These are phyloP conservation scores for Halichoeres trimaculatus DNA, from an alignment of 2,113 vertebrate species.

Conservation along the genomic window DNA sequence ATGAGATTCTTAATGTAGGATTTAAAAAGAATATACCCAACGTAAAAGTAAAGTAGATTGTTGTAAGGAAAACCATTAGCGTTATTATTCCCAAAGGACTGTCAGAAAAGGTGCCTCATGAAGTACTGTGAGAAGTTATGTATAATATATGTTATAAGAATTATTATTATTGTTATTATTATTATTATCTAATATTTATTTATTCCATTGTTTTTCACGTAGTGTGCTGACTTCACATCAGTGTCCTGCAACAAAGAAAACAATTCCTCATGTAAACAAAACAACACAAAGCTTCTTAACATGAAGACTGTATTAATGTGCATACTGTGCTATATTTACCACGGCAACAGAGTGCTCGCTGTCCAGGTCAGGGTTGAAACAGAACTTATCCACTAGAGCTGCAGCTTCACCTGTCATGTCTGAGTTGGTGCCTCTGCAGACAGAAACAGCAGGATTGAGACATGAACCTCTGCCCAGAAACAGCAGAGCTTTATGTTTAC, in stretches of 20 bases:
- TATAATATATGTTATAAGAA: slow-evolving; percentile 15
- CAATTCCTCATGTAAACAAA: background rate
- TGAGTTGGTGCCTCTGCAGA: slow-evolving; percentile 39
- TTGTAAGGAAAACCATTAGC: background rate
- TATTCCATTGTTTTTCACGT: background rate
- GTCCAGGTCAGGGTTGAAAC: slow-evolving; percentile 8
- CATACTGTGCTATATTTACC: slow-evolving; percentile 30
- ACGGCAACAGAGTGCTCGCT: background rate
- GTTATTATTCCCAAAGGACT: slow-evolving; percentile 11
- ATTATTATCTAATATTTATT: background rate
- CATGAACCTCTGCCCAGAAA: slow-evolving; percentile 7
- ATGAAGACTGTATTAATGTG: background rate
- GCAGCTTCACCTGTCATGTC: slow-evolving; percentile 8
- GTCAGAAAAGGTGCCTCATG: slow-evolving; percentile 27
- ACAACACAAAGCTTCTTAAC: background rate
- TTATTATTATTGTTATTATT: slow-evolving; percentile 1
- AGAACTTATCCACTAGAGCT: slow-evolving; percentile 29
- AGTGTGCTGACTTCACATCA: slow-evolving; percentile 53
- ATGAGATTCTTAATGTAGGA: background rate
- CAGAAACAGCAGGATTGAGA: slow-evolving; percentile 43
- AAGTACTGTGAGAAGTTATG: background rate
- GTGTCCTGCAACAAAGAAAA: slow-evolving; percentile 30
- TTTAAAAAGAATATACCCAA: background rate
- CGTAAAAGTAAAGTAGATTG: background rate
- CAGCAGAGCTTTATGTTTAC: slow-evolving; percentile 25